These are phyloP conservation scores for Myiotriccus ornatus DNA, from an alignment of 2,797 vertebrate genomes.

Conservation along the genomic window DNA sequence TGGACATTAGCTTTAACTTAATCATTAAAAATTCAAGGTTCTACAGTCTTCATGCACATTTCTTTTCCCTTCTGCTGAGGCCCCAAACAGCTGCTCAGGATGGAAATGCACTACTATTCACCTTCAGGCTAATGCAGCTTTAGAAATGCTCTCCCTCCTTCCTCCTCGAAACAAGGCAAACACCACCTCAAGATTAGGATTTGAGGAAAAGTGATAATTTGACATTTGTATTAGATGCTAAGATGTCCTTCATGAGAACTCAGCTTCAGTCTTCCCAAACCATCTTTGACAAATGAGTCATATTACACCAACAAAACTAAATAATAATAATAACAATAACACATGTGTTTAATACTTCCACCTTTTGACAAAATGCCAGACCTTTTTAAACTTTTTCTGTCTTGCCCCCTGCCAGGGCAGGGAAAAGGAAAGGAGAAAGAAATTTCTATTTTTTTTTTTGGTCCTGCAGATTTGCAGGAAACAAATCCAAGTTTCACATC, in stretches of 20 bases:
- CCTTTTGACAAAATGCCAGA: neutral
- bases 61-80: neutral
- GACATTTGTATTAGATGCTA: neutral
- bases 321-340: neutral
- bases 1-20: neutral
- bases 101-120: neutral
- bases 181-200: neutral
- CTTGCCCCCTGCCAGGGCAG: neutral
- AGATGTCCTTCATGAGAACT: neutral
- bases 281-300: neutral
- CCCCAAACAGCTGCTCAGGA: neutral
- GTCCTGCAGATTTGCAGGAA: neutral
- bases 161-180: neutral
- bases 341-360: neutral
- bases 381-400: neutral
- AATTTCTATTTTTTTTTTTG: neutral
- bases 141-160: neutral
- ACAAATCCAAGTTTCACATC: conserved; percentile 17
- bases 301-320: neutral
- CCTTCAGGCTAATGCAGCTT: neutral
- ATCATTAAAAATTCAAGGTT: neutral
- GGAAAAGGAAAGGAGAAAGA: neutral
- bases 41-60: neutral
- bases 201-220: neutral
- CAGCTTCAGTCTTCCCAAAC: neutral